Evolutionary conservation across 2,888 invertebrate genomes (phyloP).

Genomic region (Melinaea marsaeus): DNA sequence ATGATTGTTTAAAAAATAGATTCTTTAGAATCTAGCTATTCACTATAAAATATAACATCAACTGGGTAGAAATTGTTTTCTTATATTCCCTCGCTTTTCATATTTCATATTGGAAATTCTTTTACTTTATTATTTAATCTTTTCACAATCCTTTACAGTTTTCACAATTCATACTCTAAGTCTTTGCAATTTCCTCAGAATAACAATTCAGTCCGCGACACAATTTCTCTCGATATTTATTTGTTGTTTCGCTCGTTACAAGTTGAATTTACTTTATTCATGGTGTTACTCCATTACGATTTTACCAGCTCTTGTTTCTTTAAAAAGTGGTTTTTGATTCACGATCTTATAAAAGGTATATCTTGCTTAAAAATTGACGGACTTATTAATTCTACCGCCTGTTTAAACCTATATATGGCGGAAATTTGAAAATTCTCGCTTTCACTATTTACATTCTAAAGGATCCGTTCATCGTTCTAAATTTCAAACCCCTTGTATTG

Average conservation of each 20-base stretch:
- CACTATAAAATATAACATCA: neutral
- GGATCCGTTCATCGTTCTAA: too few relatives aligned
- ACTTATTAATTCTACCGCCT: too few relatives aligned
- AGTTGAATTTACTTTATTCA: slow-evolving; percentile 19
- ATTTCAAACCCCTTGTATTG: too few relatives aligned
- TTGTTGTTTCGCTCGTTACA: slow-evolving; percentile 49
- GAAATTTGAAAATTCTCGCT: too few relatives aligned
- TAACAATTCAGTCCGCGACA: slow-evolving; percentile 49
- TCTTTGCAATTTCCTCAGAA: slow-evolving; percentile 48
- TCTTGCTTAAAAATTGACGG: too few relatives aligned
- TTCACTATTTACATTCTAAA: too few relatives aligned
- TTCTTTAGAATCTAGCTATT: neutral
- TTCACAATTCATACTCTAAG: slow-evolving; percentile 31
- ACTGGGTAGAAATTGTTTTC: neutral
- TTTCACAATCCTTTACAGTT: slow-evolving; percentile 12
- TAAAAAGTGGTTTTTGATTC: too few relatives aligned
- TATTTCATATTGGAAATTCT: neutral
- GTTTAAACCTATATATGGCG: too few relatives aligned
- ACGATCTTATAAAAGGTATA: too few relatives aligned
- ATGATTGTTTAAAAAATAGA: too few relatives aligned
- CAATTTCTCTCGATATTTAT: slow-evolving; percentile 47
- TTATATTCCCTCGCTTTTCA: neutral
- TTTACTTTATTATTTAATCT: neutral
- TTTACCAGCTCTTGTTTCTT: neutral
- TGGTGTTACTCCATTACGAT: neutral